Percentiles rank a stretch among this genome's conserved stretches.
Conservation (phyloP, 1,140 invertebrate species). For the Fopius arisanus region DNA sequence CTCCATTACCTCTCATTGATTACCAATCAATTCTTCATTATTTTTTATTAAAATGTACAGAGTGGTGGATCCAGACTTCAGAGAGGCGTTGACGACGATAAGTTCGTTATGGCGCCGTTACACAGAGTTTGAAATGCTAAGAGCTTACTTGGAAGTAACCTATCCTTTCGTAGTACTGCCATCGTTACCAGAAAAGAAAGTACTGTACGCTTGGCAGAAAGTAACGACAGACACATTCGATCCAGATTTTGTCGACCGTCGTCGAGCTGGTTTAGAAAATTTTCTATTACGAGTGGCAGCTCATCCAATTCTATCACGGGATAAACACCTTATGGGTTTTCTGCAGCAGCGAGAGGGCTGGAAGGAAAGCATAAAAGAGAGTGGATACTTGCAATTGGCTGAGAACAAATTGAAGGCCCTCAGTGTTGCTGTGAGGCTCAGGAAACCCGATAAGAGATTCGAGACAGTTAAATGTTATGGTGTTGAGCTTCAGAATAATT, state of each 20-base stretch:
- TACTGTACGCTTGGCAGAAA: constrained; percentile 83
- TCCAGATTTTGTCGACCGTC: constrained; percentile 85
- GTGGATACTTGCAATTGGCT: constrained; percentile 74
- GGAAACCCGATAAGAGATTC: constrained; percentile 78
- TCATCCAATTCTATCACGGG: constrained; percentile 77
- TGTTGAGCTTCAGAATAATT: constrained; percentile 71
- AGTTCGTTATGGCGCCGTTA: constrained; percentile 82
- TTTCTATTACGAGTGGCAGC: constrained; percentile 79
- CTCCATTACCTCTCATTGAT: too few species aligned
- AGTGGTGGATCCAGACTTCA: constrained; percentile 76
- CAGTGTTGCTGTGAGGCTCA: constrained; percentile 77
- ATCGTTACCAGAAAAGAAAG: constrained; percentile 83
- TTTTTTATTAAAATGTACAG: constrained; percentile 54
- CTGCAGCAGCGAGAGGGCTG: constrained; percentile 79
- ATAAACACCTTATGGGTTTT: constrained; percentile 80
- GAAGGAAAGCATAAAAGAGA: constrained; percentile 78
- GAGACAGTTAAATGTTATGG: constrained; percentile 81
- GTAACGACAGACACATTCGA: constrained; percentile 80
- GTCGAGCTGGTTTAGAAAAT: constrained; percentile 81
- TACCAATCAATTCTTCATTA: neutral
- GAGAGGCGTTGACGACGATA: constrained; percentile 69
- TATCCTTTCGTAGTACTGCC: constrained; percentile 83
- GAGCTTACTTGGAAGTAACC: constrained; percentile 77
- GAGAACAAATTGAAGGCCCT: constrained; percentile 81
- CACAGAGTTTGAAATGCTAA: constrained; percentile 84